These are phyloP conservation scores for Dicaeum eximium DNA, from an alignment of 2,113 vertebrate species.

Conservation along the genomic window DNA sequence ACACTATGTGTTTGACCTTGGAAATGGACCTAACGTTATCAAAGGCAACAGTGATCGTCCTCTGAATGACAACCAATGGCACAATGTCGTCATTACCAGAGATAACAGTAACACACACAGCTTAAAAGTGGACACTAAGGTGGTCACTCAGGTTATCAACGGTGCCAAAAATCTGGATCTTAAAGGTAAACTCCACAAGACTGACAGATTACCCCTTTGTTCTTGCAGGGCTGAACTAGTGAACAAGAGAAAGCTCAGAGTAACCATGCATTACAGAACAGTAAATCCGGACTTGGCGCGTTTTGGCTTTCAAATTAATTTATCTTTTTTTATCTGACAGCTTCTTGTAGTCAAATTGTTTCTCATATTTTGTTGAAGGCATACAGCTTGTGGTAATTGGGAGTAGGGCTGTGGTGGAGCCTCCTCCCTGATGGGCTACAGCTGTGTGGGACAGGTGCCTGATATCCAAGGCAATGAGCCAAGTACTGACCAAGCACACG, in stretches of 20 bases:
- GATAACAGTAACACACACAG: slow-evolving; percentile 98
- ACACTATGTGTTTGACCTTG: slow-evolving; percentile 98
- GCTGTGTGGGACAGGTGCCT: no score
- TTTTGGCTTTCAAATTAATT: background rate
- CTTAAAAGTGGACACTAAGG: slow-evolving; percentile 90
- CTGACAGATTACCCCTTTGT: background rate
- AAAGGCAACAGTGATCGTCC: slow-evolving; percentile 93
- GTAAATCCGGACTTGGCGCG: background rate
- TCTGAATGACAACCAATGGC: slow-evolving; percentile 98
- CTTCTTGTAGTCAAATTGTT: background rate
- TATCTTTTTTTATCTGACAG: background rate
- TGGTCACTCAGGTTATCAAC: slow-evolving; percentile 94
- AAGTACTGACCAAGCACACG: no score
- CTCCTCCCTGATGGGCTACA: no score
- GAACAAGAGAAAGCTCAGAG: background rate
- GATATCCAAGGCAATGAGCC: no score
- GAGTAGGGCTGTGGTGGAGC: no score
- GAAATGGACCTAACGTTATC: slow-evolving; percentile 95
- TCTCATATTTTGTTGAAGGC: no score
- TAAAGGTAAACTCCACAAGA: slow-evolving; percentile 81
- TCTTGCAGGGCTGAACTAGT: background rate
- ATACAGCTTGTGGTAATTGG: no score
- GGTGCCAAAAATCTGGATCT: slow-evolving; percentile 98
- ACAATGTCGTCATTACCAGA: slow-evolving; percentile 94
- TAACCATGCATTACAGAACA: background rate